phyloP scores from a whole-genome alignment of 2,888 invertebrate genomes.

The Oxycera nigricornis region DNA sequence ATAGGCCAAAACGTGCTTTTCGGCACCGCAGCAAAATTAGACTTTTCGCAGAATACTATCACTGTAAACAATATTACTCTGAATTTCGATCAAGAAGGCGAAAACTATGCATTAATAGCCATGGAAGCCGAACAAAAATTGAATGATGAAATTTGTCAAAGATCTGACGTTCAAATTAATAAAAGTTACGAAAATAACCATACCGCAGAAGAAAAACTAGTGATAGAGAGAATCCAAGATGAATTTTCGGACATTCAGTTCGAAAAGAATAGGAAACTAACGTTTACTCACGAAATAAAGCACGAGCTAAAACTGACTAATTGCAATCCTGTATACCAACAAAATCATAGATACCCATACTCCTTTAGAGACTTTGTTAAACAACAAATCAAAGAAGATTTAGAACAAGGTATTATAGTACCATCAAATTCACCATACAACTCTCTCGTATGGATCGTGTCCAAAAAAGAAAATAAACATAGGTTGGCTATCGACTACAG shows the following conservation, averaged over 20 bases:
- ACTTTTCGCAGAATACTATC: background rate
- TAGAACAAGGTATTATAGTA: slow-evolving; percentile 45
- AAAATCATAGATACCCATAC: slow-evolving; percentile 43
- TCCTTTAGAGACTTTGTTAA: slow-evolving; percentile 40
- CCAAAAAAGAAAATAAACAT: slow-evolving; percentile 1
- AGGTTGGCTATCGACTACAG: slow-evolving; percentile 33
- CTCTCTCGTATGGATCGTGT: slow-evolving; percentile 30
- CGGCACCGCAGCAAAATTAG: background rate
- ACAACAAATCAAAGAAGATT: slow-evolving; percentile 51
- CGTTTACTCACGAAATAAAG: slow-evolving; percentile 9
- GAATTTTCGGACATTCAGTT: background rate
- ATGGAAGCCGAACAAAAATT: no score
- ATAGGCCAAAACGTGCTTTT: slow-evolving; percentile 12
- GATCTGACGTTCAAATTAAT: no score
- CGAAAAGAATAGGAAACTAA: background rate
- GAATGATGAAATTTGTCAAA: no score
- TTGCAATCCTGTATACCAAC: slow-evolving; percentile 32
- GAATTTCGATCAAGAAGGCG: no score
- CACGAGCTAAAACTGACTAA: background rate
- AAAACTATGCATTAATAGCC: no score
- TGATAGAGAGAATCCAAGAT: background rate
- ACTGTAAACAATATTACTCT: background rate
- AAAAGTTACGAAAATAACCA: no score
- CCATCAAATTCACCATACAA: slow-evolving; percentile 44
- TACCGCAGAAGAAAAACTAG: background rate